Conservation (phyloP, 2,113 vertebrate genomes). For the Psettodes erumei region DNA sequence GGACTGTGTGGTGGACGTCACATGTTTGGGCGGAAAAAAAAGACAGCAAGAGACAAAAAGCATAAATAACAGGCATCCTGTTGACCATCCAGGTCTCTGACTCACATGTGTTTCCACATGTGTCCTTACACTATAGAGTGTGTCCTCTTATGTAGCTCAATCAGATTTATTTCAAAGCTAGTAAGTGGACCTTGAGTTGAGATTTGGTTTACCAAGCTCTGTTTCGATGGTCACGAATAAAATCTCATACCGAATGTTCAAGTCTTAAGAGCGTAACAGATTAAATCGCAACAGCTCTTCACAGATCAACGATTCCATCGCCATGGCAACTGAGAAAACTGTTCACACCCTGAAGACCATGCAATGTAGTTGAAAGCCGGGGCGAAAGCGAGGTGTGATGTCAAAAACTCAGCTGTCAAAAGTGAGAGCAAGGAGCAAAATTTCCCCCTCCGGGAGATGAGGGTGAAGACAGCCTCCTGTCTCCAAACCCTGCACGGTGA, state of each 20-base stretch:
- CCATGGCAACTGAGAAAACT: not conserved
- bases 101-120: not conserved
- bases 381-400: not conserved
- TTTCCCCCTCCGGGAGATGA: not conserved
- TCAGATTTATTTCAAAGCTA: not conserved
- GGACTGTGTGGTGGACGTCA: constrained; percentile 15
- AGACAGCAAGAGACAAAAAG: not conserved
- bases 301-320: not conserved
- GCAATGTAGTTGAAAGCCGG: not conserved
- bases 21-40: not conserved
- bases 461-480: not conserved
- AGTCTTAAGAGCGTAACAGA: not conserved
- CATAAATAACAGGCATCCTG: constrained; percentile 4
- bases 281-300: not conserved
- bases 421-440: constrained; percentile 5
- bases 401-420: not conserved
- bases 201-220: not conserved
- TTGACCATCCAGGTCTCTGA: constrained; percentile 19
- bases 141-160: not conserved
- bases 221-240: not conserved
- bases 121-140: constrained; percentile 1
- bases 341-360: not conserved
- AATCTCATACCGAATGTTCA: not conserved
- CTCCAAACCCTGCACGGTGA: not conserved
- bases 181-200: not conserved